These are phyloP conservation scores for Stenoptilia bipunctidactyla DNA, from an alignment of 2,888 invertebrate species.

Conservation along the genomic window DNA sequence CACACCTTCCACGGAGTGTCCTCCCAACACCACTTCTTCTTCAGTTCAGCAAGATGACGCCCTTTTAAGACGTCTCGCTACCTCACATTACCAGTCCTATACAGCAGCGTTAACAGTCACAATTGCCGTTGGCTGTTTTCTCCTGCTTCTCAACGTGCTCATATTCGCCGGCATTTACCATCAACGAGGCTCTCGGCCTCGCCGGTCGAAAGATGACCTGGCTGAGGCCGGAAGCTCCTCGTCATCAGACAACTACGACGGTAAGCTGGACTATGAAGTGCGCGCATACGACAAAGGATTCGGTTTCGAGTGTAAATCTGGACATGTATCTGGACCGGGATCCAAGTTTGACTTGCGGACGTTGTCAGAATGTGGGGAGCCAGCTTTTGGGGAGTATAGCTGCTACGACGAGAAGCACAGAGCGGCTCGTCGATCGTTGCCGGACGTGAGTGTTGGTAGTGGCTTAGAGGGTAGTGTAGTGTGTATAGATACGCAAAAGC, in stretches of 20 bases:
- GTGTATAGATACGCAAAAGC: conserved; percentile 64
- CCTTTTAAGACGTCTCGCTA: conserved; percentile 80
- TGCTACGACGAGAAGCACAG: conserved; percentile 75
- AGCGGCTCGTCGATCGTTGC: conserved; percentile 70
- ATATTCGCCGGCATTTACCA: conserved; percentile 93
- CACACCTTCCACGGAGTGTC: conserved; percentile 79
- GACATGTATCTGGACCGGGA: conserved; percentile 51
- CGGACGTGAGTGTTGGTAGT: conserved; percentile 72
- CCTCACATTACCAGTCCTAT: conserved; percentile 88
- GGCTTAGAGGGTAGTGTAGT: conserved; percentile 73
- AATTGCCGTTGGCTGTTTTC: conserved; percentile 87
- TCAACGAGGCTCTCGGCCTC: conserved; percentile 80
- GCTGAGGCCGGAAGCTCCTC: conserved; percentile 80
- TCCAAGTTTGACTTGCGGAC: conserved; percentile 64
- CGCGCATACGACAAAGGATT: conserved; percentile 67
- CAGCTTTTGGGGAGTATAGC: conserved; percentile 75
- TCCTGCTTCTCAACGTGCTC: conserved; percentile 83
- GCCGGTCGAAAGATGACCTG: conserved; percentile 82
- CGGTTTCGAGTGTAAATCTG: conserved; percentile 70
- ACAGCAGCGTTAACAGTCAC: conserved; percentile 91
- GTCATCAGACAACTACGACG: conserved; percentile 74
- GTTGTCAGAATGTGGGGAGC: conserved; percentile 66
- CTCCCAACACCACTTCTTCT: conserved; percentile 70
- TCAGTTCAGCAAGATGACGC: conserved; percentile 74
- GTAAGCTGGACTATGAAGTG: conserved; percentile 66